Conservation (phyloP, 2,113 vertebrate species). For the Melospiza georgiana region DNA sequence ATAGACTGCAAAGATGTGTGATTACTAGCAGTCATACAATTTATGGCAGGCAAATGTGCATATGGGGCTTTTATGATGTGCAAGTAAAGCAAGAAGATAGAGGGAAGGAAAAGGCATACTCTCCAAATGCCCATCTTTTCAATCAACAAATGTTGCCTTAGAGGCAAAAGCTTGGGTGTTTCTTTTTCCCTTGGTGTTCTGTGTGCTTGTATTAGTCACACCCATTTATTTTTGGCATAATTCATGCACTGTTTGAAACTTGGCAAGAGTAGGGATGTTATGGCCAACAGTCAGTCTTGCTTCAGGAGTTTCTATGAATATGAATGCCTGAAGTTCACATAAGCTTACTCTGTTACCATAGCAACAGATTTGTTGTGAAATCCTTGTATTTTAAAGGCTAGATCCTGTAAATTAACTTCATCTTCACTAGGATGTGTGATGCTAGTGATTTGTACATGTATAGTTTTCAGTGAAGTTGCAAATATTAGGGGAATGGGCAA, state of each 20-base stretch:
- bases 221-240: constrained; percentile 81
- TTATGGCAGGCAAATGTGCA: constrained; percentile 72
- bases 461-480: constrained; percentile 20
- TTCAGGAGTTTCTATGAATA: constrained; percentile 81
- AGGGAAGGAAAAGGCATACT: constrained; percentile 30
- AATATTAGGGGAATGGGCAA: background rate
- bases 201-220: constrained; percentile 80
- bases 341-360: constrained; percentile 75
- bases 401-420: constrained; percentile 70
- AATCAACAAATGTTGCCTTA: constrained; percentile 72
- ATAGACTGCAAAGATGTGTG: constrained; percentile 60
- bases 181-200: constrained; percentile 61
- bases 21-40: constrained; percentile 71
- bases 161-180: constrained; percentile 68
- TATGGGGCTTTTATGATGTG: constrained; percentile 70
- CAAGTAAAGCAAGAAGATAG: constrained; percentile 72
- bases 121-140: constrained; percentile 66
- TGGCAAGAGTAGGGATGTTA: constrained; percentile 74
- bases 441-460: constrained; percentile 36
- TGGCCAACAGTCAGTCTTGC: constrained; percentile 80
- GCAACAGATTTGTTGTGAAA: constrained; percentile 78
- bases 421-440: constrained; percentile 49
- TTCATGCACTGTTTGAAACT: constrained; percentile 77
- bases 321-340: constrained; percentile 79
- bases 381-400: constrained; percentile 70